Percentiles rank a stretch among this genome's conserved stretches.
These are phyloP conservation scores for Tretioscincus oriximinensis DNA, from an alignment of 2,113 vertebrate genomes.

Conservation along the genomic window DNA sequence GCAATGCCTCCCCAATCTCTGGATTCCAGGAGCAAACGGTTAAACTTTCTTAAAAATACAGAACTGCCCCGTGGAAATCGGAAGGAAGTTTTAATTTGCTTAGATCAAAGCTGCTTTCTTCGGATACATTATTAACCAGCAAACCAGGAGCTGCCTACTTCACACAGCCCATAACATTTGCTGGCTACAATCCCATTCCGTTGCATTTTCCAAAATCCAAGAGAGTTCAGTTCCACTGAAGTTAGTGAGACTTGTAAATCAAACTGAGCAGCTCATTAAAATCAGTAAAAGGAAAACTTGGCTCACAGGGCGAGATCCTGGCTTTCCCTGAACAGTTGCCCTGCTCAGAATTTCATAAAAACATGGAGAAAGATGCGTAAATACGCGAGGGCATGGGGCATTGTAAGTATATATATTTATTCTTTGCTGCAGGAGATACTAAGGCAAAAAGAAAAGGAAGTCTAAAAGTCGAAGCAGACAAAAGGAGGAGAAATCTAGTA, in stretches of 20 bases:
- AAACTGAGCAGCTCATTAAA: not conserved
- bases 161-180: too few species aligned
- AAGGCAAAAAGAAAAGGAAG: not conserved
- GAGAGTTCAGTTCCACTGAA: not conserved
- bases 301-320: not conserved
- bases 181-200: not conserved
- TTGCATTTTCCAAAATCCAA: not conserved
- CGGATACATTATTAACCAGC: not conserved
- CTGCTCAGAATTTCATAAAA: not conserved
- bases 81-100: not conserved
- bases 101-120: not conserved
- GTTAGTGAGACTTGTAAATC: not conserved
- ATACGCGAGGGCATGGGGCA: not conserved
- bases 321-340: not conserved
- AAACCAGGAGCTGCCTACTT: not conserved
- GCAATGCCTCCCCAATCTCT: not conserved
- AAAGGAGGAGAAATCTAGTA: conserved; percentile 15
- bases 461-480: not conserved
- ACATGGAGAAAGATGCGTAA: not conserved
- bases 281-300: not conserved
- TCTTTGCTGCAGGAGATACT: not conserved
- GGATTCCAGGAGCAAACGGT: not conserved
- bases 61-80: not conserved
- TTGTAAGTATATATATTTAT: not conserved
- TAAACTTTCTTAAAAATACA: not conserved